Percentiles rank a stretch among this genome's conserved stretches.
phyloP scores from a whole-genome alignment of 2,888 invertebrate genomes.

The Ichneumoninae sp. region DNA sequence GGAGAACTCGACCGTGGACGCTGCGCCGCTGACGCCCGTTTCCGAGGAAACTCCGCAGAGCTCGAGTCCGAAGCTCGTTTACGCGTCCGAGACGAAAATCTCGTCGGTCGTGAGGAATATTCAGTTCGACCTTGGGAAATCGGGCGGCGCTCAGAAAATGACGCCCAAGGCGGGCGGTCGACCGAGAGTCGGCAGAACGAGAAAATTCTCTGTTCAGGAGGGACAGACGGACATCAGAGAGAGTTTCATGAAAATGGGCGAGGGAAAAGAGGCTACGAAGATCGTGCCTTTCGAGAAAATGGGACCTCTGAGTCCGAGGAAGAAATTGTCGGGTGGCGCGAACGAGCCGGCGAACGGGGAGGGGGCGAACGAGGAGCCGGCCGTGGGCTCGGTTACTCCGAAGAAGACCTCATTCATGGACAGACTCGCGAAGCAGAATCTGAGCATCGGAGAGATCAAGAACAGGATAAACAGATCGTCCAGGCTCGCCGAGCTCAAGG shows the following conservation, averaged over 20 bases:
- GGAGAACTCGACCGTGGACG: conserved; percentile 56
- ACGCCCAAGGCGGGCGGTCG: conserved; percentile 65
- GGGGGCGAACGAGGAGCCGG: conserved; percentile 60
- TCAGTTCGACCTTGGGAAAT: conserved; percentile 71
- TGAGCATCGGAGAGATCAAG: conserved; percentile 90
- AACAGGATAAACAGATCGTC: conserved; percentile 89
- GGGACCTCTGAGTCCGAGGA: conserved; percentile 79
- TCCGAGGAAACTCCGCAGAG: conserved; percentile 60
- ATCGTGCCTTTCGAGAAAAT: conserved; percentile 79
- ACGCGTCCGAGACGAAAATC: conserved; percentile 58
- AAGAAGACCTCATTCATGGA: conserved; percentile 85
- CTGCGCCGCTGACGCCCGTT: conserved; percentile 54
- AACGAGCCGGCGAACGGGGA: conserved; percentile 70
- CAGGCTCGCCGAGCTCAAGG: conserved; percentile 89
- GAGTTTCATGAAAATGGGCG: conserved; percentile 76
- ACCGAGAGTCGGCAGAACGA: conserved; percentile 66
- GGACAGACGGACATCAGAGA: conserved; percentile 81
- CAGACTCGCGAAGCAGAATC: conserved; percentile 86
- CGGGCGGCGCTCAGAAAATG: conserved; percentile 64
- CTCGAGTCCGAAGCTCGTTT: conserved; percentile 71
- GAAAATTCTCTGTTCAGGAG: conserved; percentile 71
- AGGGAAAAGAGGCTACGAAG: conserved; percentile 66
- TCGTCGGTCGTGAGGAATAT: conserved; percentile 75
- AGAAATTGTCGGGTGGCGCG: conserved; percentile 68
- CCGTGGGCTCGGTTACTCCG: conserved; percentile 74